These are phyloP conservation scores for Meloidogyne exigua DNA, from an alignment of 1,140 invertebrate species.

Conservation along the genomic window DNA sequence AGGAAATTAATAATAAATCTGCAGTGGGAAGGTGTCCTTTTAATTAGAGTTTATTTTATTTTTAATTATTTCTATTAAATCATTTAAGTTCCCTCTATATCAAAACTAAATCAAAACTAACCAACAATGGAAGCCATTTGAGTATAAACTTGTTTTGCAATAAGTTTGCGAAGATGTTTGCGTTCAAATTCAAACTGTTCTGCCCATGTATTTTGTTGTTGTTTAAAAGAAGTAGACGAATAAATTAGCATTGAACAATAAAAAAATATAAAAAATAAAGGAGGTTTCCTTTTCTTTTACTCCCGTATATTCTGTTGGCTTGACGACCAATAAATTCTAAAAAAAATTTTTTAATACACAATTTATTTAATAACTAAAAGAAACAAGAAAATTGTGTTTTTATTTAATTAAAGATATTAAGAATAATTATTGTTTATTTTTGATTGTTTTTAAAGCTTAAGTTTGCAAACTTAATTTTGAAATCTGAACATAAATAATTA, in stretches of 20 bases:
- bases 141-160: conserved; percentile 20
- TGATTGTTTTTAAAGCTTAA: too few species aligned
- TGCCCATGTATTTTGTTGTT: conserved; percentile 19
- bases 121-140: conserved; percentile 32
- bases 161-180: conserved; percentile 19
- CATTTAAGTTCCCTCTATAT: too few species aligned
- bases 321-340: too few species aligned
- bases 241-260: conserved; percentile 6
- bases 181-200: conserved; percentile 29
- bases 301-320: too few species aligned
- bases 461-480: too few species aligned
- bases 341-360: too few species aligned
- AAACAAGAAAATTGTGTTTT: too few species aligned
- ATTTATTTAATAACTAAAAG: too few species aligned
- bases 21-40: conserved; percentile 41
- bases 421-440: too few species aligned
- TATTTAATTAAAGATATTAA: too few species aligned
- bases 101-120: background rate
- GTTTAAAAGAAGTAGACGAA: conserved; percentile 7
- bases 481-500: too few species aligned
- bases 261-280: background rate
- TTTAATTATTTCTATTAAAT: too few species aligned
- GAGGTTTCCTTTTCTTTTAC: background rate
- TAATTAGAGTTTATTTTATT: conserved; percentile 6
- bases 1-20: conserved; percentile 54